Percentiles rank a stretch among this genome's conserved stretches.
Evolutionary conservation across 2,888 invertebrate species (phyloP).

Genomic region (Phymatocera aterrima): DNA sequence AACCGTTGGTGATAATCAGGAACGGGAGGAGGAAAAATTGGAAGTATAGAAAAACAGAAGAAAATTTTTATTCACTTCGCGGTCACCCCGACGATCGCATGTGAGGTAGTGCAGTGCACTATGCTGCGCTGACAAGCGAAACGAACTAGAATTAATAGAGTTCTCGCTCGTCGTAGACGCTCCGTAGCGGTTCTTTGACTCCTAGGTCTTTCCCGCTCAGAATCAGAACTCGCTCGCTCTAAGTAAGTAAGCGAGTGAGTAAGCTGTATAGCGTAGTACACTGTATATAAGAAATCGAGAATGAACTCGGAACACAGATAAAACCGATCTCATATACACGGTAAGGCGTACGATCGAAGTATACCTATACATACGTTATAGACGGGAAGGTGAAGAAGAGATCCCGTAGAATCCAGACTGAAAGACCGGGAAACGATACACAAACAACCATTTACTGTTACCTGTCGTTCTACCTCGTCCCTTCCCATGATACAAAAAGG

Average conservation of each 20-base stretch:
- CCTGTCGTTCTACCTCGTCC: neutral
- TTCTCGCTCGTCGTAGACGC: constrained; percentile 38
- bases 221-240: neutral
- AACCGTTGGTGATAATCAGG: no score
- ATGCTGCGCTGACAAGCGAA: constrained; percentile 38
- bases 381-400: neutral
- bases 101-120: neutral
- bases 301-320: no score
- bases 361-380: no score
- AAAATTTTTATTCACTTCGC: constrained; percentile 23
- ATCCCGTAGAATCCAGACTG: constrained; percentile 12
- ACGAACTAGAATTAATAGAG: constrained; percentile 47
- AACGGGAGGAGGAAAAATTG: no score
- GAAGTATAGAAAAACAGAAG: no score
- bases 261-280: neutral
- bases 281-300: constrained; percentile 36
- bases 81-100: neutral
- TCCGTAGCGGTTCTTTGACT: constrained; percentile 48
- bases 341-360: no score
- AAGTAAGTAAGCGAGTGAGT: no score
- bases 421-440: constrained; percentile 11
- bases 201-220: constrained; percentile 1
- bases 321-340: neutral
- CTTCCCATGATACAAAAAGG: neutral
- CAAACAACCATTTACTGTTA: constrained; percentile 10